Percentiles rank a stretch among this genome's conserved stretches.
These are phyloP conservation scores for Charadrius vociferus DNA, from an alignment of 2,113 vertebrate genomes.

Conservation along the genomic window DNA sequence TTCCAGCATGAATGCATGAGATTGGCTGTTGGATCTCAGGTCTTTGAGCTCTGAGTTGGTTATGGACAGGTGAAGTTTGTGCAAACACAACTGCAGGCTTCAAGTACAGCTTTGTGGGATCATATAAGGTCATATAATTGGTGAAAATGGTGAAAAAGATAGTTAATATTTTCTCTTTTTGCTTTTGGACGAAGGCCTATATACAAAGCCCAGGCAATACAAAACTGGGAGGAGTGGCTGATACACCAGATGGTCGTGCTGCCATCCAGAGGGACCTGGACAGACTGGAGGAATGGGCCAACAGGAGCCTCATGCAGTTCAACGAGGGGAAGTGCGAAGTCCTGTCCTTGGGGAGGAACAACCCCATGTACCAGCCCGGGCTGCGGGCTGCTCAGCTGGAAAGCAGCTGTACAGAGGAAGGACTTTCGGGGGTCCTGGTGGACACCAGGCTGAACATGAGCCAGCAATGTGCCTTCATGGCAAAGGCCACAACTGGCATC, in stretches of 20 bases:
- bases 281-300: not conserved
- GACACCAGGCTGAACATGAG: not conserved
- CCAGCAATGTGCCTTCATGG: not conserved
- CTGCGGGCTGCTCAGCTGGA: not conserved
- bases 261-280: not conserved
- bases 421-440: not conserved
- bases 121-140: not conserved
- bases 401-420: not conserved
- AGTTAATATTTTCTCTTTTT: not conserved
- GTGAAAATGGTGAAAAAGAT: not conserved
- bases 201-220: not conserved
- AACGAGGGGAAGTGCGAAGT: not conserved
- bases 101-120: not conserved
- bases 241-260: not conserved
- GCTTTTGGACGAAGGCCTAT: not conserved
- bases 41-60: not conserved
- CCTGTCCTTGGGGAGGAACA: not conserved
- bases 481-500: not conserved
- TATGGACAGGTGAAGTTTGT: not conserved
- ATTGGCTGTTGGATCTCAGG: not conserved
- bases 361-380: not conserved
- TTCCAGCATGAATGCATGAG: not conserved
- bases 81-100: not conserved
- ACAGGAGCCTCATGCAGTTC: not conserved
- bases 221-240: not conserved